Percentiles rank a stretch among this genome's conserved stretches.
These are phyloP conservation scores for Tetragonula clypearis DNA, from an alignment of 1,140 invertebrate genomes.

Conservation along the genomic window DNA sequence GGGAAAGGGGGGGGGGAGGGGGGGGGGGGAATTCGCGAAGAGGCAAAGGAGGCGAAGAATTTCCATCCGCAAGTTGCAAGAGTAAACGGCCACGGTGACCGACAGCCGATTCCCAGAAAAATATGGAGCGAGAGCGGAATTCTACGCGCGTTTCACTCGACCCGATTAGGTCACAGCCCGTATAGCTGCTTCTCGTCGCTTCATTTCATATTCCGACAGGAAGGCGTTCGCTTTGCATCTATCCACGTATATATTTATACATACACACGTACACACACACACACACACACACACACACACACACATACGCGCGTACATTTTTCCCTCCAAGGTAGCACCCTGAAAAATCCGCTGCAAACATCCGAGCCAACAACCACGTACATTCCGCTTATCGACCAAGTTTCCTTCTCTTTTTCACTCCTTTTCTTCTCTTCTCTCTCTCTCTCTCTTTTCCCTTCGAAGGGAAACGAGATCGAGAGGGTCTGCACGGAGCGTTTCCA, in stretches of 20 bases:
- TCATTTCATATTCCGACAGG: conserved; percentile 76
- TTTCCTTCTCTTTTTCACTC: not conserved
- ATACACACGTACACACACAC: not conserved
- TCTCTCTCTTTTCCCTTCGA: not conserved
- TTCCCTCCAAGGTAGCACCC: not conserved
- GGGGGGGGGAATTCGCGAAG: not conserved
- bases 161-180: conserved; percentile 73
- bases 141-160: conserved; percentile 74
- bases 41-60: not conserved
- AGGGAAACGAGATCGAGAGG: conserved; percentile 62
- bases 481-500: conserved; percentile 37
- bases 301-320: fast-evolving
- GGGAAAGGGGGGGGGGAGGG: no score
- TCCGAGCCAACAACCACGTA: not conserved
- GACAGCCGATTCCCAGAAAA: conserved; percentile 64
- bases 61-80: conserved; percentile 27
- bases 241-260: conserved; percentile 47
- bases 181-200: conserved; percentile 59
- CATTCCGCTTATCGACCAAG: conserved; percentile 61
- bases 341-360: conserved; percentile 12
- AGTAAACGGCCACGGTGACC: conserved; percentile 47
- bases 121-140: conserved; percentile 60
- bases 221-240: conserved; percentile 73
- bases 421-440: no score
- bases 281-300: fast-evolving